phyloP scores from a whole-genome alignment of 1,140 invertebrate species.

The Drosophila micromelanica region DNA sequence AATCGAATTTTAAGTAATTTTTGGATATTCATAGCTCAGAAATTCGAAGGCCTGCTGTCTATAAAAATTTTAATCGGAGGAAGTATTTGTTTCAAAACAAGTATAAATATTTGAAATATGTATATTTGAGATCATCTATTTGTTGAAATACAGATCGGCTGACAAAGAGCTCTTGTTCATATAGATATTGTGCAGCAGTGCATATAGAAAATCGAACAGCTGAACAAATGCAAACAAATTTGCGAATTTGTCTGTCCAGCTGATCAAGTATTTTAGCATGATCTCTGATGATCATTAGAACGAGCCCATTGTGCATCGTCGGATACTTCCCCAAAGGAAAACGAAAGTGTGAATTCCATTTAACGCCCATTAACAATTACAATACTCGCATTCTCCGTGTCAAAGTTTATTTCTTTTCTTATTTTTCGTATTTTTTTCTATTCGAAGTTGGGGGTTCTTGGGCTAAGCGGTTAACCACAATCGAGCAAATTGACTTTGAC shows the following conservation, averaged over 20 bases:
- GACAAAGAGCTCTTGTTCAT: constrained; percentile 2
- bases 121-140: background rate
- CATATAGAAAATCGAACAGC: constrained; percentile 1
- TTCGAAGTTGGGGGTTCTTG: constrained; percentile 42
- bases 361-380: constrained; percentile 40
- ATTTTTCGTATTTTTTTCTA: constrained; percentile 6
- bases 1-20: background rate
- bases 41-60: constrained; percentile 16
- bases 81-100: too few species aligned
- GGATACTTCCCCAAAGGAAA: constrained; percentile 29
- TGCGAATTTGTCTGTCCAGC: constrained; percentile 3
- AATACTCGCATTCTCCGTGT: constrained; percentile 16
- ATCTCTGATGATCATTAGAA: constrained; percentile 18
- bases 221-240: constrained; percentile 5
- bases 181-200: constrained; percentile 6
- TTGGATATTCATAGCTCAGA: background rate
- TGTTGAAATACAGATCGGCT: background rate
- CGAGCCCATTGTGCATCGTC: constrained; percentile 1
- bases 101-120: too few species aligned
- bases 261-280: constrained; percentile 22
- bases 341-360: constrained; percentile 72
- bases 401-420: background rate
- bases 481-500: constrained; percentile 67
- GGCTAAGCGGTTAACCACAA: constrained; percentile 26
- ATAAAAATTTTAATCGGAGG: too few species aligned